Evolutionary conservation across 2,888 invertebrate species (phyloP), one percentile per base, ranked within the genome.

Genomic region (Steinernema hermaphroditum): DNA sequence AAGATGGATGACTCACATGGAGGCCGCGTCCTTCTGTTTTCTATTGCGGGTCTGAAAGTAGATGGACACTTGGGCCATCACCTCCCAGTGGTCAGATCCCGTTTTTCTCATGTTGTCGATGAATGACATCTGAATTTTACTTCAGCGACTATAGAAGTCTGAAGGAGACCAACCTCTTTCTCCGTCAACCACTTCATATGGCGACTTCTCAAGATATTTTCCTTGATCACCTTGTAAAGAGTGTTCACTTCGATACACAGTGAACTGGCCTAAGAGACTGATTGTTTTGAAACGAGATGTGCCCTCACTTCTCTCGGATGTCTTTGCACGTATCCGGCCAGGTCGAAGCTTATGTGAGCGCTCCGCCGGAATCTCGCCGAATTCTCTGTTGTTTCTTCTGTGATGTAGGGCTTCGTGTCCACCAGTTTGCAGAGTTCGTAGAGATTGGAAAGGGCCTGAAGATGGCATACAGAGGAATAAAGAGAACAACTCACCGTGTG

Each of bases 71-170:
- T 27, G 54, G 2, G 54, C 54, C 54, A 54, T 54, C n/a, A 54
- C 54, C 24, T 54, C 54, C 54, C 54, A 54, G 27, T 54, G 54
- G 27, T 54, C 54, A 1, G 54, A 54, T 2, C 54, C 54, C 8
- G 54, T 54, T 54, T 54, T 54, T 4, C 54, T 14, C 54, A 54
- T 22, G 54, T 54, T 22, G 6, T 54, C 54, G 27, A 54, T 54
- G 54, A 54, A 54, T 12, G 54, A 24, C 22, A 54, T 12, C 54
- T 54, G 27, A 54, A 24, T 12, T 37, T 8, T 37, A 9, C 8
- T 22, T 22, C 22, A 54, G n/a, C 41, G 41, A 41, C 6, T 54
- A 6, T 54, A 6, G 27, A 54, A 2, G 12, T n/a, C 46, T 9
- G 27, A 24, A 54, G 9, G 6, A 22, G 2, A 2, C 54, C 24